Conservation (phyloP, 2,113 vertebrate genomes). For the human region GRCh38 chr16:6651501-6652000, state of each 20-base stretch:
- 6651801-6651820: not conserved
- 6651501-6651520: not conserved
- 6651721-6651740: not conserved
- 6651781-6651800: not conserved
- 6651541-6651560: not conserved
- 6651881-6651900: not conserved
- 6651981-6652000: not conserved
- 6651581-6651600: fast-evolving
- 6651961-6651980: not conserved
- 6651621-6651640: not conserved
- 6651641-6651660: fast-evolving
- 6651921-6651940: not conserved
- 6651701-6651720: fast-evolving
- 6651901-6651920: not conserved
- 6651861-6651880: not conserved
- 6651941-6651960: not conserved
- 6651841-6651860: too few relatives aligned
- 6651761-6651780: not conserved
- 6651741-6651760: not conserved
- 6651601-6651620: fast-evolving
- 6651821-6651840: not conserved
- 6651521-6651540: not conserved
- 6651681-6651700: fast-evolving
- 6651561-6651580: fast-evolving
- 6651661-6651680: too few relatives aligned